Evolutionary conservation across 2,113 vertebrate species (phyloP).

Genomic region (Chaetorhynchus papuensis): DNA sequence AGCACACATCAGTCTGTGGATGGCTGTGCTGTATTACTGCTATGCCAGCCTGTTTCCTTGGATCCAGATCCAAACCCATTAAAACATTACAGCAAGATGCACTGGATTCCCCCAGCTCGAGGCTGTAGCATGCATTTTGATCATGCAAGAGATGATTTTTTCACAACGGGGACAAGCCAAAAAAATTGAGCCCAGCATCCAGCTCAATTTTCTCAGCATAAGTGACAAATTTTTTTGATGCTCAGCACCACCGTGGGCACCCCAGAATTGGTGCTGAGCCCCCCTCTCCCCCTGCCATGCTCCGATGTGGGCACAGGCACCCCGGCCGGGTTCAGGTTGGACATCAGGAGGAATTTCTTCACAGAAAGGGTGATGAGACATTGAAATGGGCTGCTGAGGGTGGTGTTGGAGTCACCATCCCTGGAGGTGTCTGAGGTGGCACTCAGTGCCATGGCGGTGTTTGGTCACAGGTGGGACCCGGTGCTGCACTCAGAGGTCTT

Average conservation of each 20-base stretch:
- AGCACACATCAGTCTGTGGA: neutral
- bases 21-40: neutral
- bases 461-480: accelerated
- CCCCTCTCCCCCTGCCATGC: accelerated
- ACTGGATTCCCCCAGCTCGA: neutral
- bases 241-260: accelerated
- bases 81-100: neutral
- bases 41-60: neutral
- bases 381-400: neutral
- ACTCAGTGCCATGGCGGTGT: neutral
- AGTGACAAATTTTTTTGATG: accelerated
- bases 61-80: neutral
- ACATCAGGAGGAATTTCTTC: neutral
- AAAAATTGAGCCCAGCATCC: neutral
- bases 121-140: neutral
- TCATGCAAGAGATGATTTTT: neutral
- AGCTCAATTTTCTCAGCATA: neutral
- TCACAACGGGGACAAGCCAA: accelerated
- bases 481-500: no score
- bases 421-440: neutral
- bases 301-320: accelerated
- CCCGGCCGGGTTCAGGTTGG: accelerated
- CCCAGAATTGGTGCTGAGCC: accelerated
- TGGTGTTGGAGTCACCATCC: neutral
- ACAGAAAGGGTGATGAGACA: no score